These are phyloP conservation scores for Oreonectes daqikongensis DNA, from an alignment of 2,797 vertebrate genomes.

Conservation along the genomic window DNA sequence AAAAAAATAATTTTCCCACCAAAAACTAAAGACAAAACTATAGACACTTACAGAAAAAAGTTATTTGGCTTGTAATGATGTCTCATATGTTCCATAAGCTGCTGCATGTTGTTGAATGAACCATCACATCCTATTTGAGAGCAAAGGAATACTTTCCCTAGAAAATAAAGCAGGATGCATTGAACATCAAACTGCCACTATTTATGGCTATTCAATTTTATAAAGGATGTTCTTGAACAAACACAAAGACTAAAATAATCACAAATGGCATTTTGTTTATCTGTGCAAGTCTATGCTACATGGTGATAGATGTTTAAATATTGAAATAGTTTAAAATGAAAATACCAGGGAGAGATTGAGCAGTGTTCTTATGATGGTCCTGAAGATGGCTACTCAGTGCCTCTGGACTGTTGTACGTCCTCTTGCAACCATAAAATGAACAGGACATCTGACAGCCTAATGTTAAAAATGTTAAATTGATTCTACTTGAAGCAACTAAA, in stretches of 20 bases:
- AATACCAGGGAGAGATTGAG: conserved; percentile 87
- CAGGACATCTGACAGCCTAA: conserved; percentile 70
- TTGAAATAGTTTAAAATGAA: conserved; percentile 42
- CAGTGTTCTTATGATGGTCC: conserved; percentile 83
- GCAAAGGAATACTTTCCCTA: conserved; percentile 88
- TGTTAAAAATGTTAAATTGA: not conserved
- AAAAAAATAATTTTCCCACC: no score
- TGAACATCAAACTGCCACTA: not conserved
- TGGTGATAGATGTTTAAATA: not conserved
- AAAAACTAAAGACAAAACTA: not conserved
- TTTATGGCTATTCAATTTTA: not conserved
- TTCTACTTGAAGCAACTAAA: not conserved
- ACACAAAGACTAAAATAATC: not conserved
- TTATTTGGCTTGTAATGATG: conserved; percentile 94
- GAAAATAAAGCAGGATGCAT: not conserved
- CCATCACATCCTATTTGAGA: conserved; percentile 80
- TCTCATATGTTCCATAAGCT: conserved; percentile 89
- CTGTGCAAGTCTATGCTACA: not conserved
- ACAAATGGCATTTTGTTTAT: not conserved
- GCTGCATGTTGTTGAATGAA: conserved; percentile 89
- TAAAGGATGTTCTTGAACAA: not conserved
- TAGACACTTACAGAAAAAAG: conserved; percentile 87
- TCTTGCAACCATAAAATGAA: conserved; percentile 84
- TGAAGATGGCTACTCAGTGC: conserved; percentile 82
- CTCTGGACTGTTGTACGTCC: conserved; percentile 78